A percentile compares a stretch with the other conserved stretches of the same genome.
Evolutionary conservation across 2,797 vertebrate genomes (phyloP).

Genomic region (Sebastes nivosus): DNA sequence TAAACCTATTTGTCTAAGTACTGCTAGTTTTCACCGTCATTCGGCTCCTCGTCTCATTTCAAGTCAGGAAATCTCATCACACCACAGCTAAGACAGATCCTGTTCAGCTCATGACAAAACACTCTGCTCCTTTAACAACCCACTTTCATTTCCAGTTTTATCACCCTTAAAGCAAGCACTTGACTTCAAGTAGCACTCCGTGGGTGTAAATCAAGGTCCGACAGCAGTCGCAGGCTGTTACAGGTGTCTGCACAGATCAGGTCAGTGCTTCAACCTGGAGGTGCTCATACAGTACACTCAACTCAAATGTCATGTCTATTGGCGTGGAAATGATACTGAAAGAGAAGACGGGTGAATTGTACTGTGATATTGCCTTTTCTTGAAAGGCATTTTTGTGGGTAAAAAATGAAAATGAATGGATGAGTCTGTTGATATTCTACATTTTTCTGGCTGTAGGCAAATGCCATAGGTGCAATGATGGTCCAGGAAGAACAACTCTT

Average conservation of each 20-base stretch:
- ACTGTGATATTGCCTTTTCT: not conserved
- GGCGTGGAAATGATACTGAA: conserved; percentile 7
- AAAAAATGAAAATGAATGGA: not conserved
- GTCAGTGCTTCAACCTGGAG: conserved; percentile 15
- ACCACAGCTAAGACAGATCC: not conserved
- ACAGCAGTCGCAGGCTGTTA: conserved; percentile 10
- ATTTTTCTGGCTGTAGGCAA: not conserved
- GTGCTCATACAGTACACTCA: conserved; percentile 2
- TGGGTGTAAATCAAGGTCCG: conserved; percentile 9
- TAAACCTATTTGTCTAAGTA: not conserved
- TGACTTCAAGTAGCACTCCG: conserved; percentile 8
- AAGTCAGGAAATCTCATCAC: not conserved
- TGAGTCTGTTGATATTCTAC: not conserved
- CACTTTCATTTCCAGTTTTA: conserved; percentile 14
- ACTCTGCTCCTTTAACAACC: not conserved
- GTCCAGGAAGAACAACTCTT: not conserved
- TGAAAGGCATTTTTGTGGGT: not conserved
- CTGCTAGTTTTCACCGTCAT: not conserved
- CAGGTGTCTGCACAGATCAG: conserved; percentile 53
- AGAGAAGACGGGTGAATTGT: not conserved
- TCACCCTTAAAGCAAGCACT: conserved; percentile 8
- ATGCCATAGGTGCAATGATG: not conserved
- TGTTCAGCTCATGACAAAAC: conserved; percentile 1
- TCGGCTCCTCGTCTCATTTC: not conserved
- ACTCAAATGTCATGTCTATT: conserved; percentile 26